These are phyloP conservation scores for Acanthiza pusilla DNA, from an alignment of 2,797 vertebrate genomes.

Conservation along the genomic window DNA sequence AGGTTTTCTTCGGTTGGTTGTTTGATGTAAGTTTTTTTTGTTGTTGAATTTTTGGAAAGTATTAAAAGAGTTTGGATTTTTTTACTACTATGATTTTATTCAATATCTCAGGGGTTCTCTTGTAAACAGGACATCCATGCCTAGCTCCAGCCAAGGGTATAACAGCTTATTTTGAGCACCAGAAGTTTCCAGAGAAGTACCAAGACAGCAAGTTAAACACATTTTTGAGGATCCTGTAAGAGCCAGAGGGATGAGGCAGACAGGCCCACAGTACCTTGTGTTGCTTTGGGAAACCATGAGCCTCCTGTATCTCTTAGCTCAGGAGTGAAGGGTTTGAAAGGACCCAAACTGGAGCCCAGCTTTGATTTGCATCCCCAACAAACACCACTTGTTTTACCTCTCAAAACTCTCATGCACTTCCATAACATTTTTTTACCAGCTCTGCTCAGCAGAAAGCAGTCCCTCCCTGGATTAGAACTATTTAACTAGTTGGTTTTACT, in stretches of 20 bases:
- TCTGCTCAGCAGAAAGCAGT: neutral
- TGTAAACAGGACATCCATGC: neutral
- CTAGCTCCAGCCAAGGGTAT: neutral
- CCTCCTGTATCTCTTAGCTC: neutral
- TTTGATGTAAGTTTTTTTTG: constrained; percentile 63
- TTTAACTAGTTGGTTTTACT: neutral
- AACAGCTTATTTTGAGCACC: neutral
- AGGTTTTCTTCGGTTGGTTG: constrained; percentile 64
- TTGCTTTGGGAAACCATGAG: fast-evolving
- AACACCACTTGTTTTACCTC: neutral
- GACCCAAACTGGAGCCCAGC: neutral
- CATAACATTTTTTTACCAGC: neutral
- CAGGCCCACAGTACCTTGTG: neutral
- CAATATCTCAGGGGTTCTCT: neutral
- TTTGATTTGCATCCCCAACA: neutral
- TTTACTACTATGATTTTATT: constrained; percentile 9
- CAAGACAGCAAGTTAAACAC: neutral
- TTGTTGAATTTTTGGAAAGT: constrained; percentile 53
- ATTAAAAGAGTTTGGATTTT: constrained; percentile 67
- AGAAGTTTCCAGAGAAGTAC: neutral
- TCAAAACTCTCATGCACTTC: neutral
- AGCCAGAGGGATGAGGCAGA: neutral
- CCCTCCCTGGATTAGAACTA: neutral
- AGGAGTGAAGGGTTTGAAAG: neutral
- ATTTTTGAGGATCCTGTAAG: neutral